Evolutionary conservation across 35 echinoderm and acorn worm genomes (phyloP).

Genomic region (Ptychodera flava): DNA sequence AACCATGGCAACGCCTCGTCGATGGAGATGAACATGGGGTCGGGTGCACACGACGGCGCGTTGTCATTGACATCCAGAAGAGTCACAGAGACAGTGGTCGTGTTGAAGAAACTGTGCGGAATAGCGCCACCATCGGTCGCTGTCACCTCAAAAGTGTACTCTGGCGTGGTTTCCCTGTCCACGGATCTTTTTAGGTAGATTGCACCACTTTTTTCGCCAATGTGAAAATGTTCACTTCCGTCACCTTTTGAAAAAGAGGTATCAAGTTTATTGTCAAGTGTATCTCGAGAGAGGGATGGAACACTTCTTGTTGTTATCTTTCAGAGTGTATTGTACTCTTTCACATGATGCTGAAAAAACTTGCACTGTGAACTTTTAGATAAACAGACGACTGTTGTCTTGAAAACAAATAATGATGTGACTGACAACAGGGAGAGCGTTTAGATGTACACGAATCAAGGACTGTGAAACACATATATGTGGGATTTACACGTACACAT

Average conservation of each 20-base stretch:
- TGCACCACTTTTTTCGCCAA: not conserved
- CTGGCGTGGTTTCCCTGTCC: not conserved
- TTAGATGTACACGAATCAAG: no score
- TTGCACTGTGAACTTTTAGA: no score
- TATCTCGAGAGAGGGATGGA: no score
- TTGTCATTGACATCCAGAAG: conserved; percentile 94
- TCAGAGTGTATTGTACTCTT: no score
- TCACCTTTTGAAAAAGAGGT: not conserved
- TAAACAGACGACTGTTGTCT: no score
- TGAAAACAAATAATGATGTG: no score
- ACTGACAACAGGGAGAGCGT: no score
- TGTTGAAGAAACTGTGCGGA: conserved; percentile 23
- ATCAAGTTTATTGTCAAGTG: no score
- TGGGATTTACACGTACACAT: no score
- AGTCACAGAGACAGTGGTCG: conserved; percentile 46
- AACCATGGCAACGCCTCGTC: not conserved
- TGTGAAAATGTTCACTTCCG: not conserved
- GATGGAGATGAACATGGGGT: not conserved
- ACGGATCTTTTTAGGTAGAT: not conserved
- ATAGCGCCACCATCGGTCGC: not conserved
- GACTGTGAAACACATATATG: no score
- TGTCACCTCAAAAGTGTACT: not conserved
- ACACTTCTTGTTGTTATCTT: no score
- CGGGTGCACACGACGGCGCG: conserved; percentile 43
- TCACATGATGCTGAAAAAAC: no score